A percentile compares a stretch with the other conserved stretches of the same genome.
Evolutionary conservation across 2,797 vertebrate species (phyloP).

Genomic region (Dipus sagitta): DNA sequence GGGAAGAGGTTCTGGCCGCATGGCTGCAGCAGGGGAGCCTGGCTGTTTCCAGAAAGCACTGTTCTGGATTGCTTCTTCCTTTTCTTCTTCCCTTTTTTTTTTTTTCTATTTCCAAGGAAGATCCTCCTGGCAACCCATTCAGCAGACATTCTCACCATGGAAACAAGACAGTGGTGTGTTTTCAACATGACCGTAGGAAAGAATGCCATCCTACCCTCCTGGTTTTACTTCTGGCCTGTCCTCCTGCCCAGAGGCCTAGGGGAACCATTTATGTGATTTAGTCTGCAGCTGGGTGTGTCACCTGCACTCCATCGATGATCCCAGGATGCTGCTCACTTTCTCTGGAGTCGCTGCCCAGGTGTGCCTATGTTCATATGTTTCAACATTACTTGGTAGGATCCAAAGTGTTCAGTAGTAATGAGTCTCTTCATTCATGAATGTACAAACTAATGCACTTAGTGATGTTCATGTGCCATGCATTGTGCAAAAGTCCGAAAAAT

Average conservation of each 20-base stretch:
- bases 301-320: background rate
- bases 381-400: background rate
- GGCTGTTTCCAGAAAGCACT: conserved; percentile 57
- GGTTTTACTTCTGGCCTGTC: background rate
- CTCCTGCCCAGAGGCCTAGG: background rate
- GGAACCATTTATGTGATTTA: background rate
- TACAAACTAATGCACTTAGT: conserved; percentile 26
- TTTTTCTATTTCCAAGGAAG: conserved; percentile 11
- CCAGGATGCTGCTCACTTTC: background rate
- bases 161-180: conserved; percentile 14
- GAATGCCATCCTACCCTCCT: background rate
- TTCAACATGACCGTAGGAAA: background rate
- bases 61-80: background rate
- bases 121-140: background rate
- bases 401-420: background rate
- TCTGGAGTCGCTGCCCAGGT: background rate
- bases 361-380: background rate
- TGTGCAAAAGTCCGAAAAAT: background rate
- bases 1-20: conserved; percentile 4
- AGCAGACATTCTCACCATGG: conserved; percentile 54
- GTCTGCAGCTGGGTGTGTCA: background rate
- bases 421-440: background rate
- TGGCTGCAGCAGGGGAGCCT: conserved; percentile 42
- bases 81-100: background rate
- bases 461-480: background rate